These are phyloP conservation scores for Andrena marginata DNA, from an alignment of 2,888 invertebrate species.

Conservation along the genomic window DNA sequence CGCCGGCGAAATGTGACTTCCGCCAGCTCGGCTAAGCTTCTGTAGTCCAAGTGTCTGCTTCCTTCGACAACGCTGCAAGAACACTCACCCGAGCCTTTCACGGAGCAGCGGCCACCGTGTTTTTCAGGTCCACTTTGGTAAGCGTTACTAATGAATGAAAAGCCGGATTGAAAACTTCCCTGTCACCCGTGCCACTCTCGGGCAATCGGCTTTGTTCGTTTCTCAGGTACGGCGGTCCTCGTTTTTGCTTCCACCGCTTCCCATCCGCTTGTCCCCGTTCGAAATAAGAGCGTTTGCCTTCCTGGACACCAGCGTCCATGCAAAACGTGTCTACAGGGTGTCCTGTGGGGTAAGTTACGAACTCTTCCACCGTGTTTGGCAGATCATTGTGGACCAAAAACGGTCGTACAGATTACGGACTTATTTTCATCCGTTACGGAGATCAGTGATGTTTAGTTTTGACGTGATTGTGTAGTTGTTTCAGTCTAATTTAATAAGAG, in stretches of 20 bases:
- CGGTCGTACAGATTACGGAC: too few species aligned
- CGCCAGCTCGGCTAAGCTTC: neutral
- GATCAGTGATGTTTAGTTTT: too few species aligned
- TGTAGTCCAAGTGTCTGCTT: neutral
- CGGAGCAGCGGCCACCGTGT: slow-evolving; percentile 24
- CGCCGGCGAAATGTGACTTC: neutral
- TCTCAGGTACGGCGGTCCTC: slow-evolving; percentile 42
- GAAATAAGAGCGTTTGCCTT: slow-evolving; percentile 28
- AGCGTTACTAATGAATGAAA: slow-evolving; percentile 70
- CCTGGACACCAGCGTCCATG: slow-evolving; percentile 19
- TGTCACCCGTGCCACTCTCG: slow-evolving; percentile 52
- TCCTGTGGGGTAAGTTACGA: too few species aligned
- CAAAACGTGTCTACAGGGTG: neutral
- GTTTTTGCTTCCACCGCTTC: slow-evolving; percentile 42
- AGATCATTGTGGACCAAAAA: too few species aligned
- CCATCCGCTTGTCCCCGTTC: slow-evolving; percentile 45
- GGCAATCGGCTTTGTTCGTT: slow-evolving; percentile 69
- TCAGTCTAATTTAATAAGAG: too few species aligned
- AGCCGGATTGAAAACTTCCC: slow-evolving; percentile 72
- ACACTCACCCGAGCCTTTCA: neutral
- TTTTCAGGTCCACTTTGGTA: slow-evolving; percentile 52
- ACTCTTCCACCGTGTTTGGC: too few species aligned
- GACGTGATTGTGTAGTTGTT: too few species aligned
- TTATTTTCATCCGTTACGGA: too few species aligned
- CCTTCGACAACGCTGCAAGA: slow-evolving; percentile 14